phyloP scores from a whole-genome alignment of 2,797 vertebrate genomes.

The Nyctibius grandis region DNA sequence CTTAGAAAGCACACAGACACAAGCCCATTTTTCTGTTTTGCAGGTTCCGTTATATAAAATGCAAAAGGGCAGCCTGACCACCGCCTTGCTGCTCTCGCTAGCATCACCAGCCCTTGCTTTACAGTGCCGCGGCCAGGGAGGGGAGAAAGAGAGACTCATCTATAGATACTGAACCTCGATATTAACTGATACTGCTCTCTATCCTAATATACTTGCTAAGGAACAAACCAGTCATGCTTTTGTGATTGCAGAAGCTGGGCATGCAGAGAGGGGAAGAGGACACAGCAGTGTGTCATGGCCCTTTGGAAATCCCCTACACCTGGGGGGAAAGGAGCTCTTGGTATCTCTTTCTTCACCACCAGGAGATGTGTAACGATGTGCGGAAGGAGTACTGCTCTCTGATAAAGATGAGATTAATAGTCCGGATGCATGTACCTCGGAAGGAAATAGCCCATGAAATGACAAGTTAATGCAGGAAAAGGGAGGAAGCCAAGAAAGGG shows the following conservation, averaged over 20 bases:
- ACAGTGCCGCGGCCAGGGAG: neutral
- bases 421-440: fast-evolving
- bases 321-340: neutral
- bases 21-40: neutral
- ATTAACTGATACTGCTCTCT: neutral
- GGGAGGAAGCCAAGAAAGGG: neutral
- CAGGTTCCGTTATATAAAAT: neutral
- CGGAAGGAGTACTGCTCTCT: neutral
- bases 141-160: neutral
- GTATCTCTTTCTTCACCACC: neutral
- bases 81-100: neutral
- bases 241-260: neutral
- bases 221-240: neutral
- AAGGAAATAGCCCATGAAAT: neutral
- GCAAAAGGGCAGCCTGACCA: neutral
- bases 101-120: neutral
- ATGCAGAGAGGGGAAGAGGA: neutral
- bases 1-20: neutral
- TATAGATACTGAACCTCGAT: neutral
- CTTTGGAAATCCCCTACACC: fast-evolving
- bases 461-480: neutral
- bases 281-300: neutral
- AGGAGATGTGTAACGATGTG: fast-evolving
- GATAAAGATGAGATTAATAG: neutral
- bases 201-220: neutral